phyloP scores from a whole-genome alignment of 1,140 invertebrate species.

The Sinella curviseta region DNA sequence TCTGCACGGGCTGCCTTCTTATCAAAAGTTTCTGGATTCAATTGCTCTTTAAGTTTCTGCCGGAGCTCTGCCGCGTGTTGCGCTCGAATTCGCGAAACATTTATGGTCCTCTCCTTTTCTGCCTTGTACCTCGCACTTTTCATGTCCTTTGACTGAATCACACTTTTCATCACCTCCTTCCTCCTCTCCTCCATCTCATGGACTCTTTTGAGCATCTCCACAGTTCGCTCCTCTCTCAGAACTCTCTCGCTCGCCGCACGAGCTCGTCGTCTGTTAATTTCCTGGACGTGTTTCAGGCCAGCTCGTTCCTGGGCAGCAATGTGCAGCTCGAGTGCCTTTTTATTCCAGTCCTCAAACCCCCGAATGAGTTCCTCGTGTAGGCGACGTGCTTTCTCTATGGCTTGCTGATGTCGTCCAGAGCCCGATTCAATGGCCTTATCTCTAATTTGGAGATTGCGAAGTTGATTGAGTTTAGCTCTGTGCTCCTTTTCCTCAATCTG shows the following conservation, averaged over 20 bases:
- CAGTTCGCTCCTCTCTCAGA: slow-evolving; percentile 43
- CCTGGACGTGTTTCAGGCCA: slow-evolving; percentile 35
- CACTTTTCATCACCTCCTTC: slow-evolving; percentile 31
- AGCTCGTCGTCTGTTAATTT: slow-evolving; percentile 43
- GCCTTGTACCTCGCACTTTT: slow-evolving; percentile 35
- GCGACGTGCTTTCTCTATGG: slow-evolving; percentile 41
- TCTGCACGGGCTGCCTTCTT: slow-evolving; percentile 47
- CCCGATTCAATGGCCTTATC: slow-evolving; percentile 27
- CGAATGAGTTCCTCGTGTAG: slow-evolving; percentile 39
- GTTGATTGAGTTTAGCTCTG: slow-evolving; percentile 38
- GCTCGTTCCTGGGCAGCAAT: slow-evolving; percentile 45
- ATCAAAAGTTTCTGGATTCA: slow-evolving; percentile 48
- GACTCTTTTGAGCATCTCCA: slow-evolving; percentile 38
- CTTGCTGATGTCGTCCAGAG: slow-evolving; percentile 28
- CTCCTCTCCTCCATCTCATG: slow-evolving; percentile 42
- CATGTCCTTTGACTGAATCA: slow-evolving; percentile 46
- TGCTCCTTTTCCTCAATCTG: slow-evolving; percentile 49
- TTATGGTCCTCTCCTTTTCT: slow-evolving; percentile 42
- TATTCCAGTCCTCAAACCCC: slow-evolving; percentile 48
- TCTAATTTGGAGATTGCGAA: background rate
- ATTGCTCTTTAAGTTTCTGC: slow-evolving; percentile 36
- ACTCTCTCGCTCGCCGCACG: slow-evolving; percentile 42
- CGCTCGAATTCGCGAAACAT: slow-evolving; percentile 40
- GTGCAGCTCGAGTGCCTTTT: slow-evolving; percentile 44
- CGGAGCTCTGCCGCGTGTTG: slow-evolving; percentile 47